These are phyloP conservation scores for Saccostrea glomerata DNA, from an alignment of 1,140 invertebrate species.

Conservation along the genomic window DNA sequence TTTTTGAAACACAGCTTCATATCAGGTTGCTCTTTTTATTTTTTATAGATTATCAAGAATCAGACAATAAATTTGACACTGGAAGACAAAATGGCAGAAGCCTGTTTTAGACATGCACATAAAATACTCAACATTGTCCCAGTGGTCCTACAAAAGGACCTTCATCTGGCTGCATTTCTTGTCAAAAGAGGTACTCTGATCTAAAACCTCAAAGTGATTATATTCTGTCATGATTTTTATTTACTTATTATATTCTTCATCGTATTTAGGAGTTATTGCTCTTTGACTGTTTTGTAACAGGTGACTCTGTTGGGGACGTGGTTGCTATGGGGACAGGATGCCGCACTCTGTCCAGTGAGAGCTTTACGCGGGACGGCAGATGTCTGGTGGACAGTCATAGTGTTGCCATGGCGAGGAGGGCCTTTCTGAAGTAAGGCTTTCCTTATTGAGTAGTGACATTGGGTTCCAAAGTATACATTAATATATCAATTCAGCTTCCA, in stretches of 20 bases:
- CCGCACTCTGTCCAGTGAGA: conserved; percentile 57
- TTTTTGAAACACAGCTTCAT: background rate
- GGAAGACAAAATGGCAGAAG: conserved; percentile 55
- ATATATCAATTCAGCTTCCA: too few relatives aligned
- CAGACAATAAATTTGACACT: conserved; percentile 28
- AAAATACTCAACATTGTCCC: conserved; percentile 45
- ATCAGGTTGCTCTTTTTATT: background rate
- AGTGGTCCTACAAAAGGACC: conserved; percentile 29
- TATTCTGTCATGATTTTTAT: background rate
- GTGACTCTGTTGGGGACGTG: conserved; percentile 58
- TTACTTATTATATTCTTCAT: too few relatives aligned
- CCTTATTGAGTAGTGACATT: background rate
- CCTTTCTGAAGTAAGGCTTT: conserved; percentile 66
- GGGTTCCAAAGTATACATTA: too few relatives aligned
- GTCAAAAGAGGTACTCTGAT: conserved; percentile 61
- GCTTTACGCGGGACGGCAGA: conserved; percentile 62
- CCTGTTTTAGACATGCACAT: conserved; percentile 45
- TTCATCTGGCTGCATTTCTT: conserved; percentile 66
- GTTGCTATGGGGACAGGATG: conserved; percentile 70
- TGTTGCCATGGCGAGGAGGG: conserved; percentile 65
- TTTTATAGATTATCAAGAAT: background rate
- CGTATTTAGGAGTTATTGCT: background rate
- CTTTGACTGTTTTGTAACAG: conserved; percentile 39
- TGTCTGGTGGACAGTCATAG: conserved; percentile 69
- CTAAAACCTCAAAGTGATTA: background rate